Base-by-base conservation (phyloP, 2,888 invertebrate genomes). In the Archips xylosteana region DNA sequence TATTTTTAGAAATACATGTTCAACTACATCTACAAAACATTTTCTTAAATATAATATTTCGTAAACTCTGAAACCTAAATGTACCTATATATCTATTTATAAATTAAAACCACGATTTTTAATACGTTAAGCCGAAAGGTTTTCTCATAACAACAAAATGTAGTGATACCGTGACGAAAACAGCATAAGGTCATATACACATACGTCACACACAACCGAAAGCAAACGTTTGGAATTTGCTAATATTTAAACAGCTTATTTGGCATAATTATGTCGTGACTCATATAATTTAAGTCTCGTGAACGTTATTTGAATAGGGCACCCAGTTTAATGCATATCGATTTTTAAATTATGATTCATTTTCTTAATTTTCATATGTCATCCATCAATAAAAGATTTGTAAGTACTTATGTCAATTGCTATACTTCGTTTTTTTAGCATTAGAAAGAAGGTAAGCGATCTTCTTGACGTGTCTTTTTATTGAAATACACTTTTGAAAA, bases 231-330 rank as follows among this genome's bases (percentile, higher is more conserved):
- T 59, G 68, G 68, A 73, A 73, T 73, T 63, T 68, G 72, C 47
- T 64, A 69, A 73, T 69, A 69, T 73, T 73, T 63, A 42, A 42
- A 42, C 68, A 73, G 63, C 63, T 59, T n/a, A 64, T 59, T 64
- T 51, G 59, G 42, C 63, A 68, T 59, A 62, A 57, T 70, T 63
- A 61, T 57, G 34, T 12, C 34, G 36, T 73, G 73, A 73, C 39
- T 73, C 73, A 73, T 42, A 9, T 39, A 45, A 49, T 47, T 47
- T 5, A 47, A 36, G 59, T 45, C 45, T 47, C 45, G n/a, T 59
- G 32, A 34, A 59, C 59, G 39, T 36, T 49, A 39, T 9, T 49
- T 49, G n/a, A n/a, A 9, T 12, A 10, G n/a, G 49, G 15, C n/a
- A 13, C 23, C 1, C 9, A 54, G 23, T 51, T 5, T 23, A 23